These are phyloP conservation scores for Drosophila ironensis DNA, from an alignment of 1,140 invertebrate genomes.

Conservation along the genomic window DNA sequence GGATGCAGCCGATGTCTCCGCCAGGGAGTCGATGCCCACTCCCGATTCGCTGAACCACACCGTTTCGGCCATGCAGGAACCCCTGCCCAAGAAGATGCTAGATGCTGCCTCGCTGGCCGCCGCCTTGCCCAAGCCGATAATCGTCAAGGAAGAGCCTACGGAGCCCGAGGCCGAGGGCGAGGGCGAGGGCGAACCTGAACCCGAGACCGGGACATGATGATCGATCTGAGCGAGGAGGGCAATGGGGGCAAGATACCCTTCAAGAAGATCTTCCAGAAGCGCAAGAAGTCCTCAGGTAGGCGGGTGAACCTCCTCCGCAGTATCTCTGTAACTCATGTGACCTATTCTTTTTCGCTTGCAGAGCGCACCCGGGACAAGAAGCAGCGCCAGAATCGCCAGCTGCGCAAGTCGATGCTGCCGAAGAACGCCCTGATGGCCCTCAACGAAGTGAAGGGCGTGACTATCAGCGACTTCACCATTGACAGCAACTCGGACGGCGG, in stretches of 20 bases:
- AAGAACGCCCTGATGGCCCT: constrained; percentile 94
- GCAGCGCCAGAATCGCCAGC: constrained; percentile 86
- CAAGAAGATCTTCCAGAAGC: constrained; percentile 76
- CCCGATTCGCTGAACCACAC: background rate
- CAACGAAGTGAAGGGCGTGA: constrained; percentile 88
- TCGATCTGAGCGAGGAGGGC: constrained; percentile 24
- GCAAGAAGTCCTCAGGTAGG: constrained; percentile 79
- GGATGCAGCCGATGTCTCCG: background rate
- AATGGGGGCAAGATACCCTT: constrained; percentile 69
- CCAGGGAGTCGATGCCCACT: background rate
- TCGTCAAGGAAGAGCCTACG: constrained; percentile 38
- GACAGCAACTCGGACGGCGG: constrained; percentile 64
- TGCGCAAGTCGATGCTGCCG: constrained; percentile 87
- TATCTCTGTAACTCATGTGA: background rate
- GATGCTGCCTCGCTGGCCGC: background rate
- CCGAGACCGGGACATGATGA: background rate
- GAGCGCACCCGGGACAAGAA: constrained; percentile 83
- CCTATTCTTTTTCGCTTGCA: constrained; percentile 10
- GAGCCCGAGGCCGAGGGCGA: background rate
- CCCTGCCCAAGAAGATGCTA: background rate
- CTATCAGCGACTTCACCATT: constrained; percentile 77
- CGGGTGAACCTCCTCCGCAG: background rate
- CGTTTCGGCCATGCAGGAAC: no score
- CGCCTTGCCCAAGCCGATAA: constrained; percentile 15
- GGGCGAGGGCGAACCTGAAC: background rate